phyloP scores from a whole-genome alignment of 2,113 vertebrate genomes.

The Chaetodon trifascialis region DNA sequence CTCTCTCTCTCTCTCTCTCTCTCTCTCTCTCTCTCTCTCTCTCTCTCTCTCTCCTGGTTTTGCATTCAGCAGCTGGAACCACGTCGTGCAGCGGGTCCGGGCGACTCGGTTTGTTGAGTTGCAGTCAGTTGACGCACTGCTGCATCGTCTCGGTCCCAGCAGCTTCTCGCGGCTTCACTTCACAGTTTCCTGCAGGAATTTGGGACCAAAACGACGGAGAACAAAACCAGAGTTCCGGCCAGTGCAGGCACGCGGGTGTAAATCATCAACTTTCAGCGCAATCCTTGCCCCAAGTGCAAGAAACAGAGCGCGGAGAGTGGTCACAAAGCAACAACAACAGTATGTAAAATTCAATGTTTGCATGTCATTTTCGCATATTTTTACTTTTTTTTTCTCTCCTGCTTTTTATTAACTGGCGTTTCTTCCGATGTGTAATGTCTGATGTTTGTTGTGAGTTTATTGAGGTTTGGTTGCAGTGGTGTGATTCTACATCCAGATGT shows the following conservation, averaged over 20 bases:
- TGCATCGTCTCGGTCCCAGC: slow-evolving; percentile 6
- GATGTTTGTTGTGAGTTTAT: too few relatives aligned
- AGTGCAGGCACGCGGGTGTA: not conserved
- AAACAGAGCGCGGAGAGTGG: not conserved
- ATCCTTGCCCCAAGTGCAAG: not conserved
- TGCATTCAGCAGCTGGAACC: slow-evolving; percentile 1
- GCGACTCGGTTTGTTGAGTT: not conserved
- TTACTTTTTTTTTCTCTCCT: not conserved
- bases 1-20: not conserved
- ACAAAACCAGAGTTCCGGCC: not conserved
- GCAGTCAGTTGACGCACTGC: slow-evolving; percentile 1
- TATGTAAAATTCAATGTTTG: slow-evolving; percentile 2
- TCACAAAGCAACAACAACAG: slow-evolving; percentile 18
- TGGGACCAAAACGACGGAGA: not conserved
- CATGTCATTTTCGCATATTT: not conserved
- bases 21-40: not conserved
- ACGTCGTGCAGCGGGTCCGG: not conserved
- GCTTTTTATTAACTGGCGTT: too few relatives aligned
- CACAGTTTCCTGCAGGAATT: slow-evolving; percentile 10
- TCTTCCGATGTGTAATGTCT: too few relatives aligned
- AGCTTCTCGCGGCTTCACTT: not conserved
- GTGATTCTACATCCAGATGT: too few relatives aligned
- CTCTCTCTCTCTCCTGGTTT: not conserved
- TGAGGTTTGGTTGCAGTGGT: too few relatives aligned
- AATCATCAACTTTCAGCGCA: slow-evolving; percentile 21